Evolutionary conservation across 2,113 vertebrate genomes (phyloP).

Genomic region (Microcebus murinus): DNA sequence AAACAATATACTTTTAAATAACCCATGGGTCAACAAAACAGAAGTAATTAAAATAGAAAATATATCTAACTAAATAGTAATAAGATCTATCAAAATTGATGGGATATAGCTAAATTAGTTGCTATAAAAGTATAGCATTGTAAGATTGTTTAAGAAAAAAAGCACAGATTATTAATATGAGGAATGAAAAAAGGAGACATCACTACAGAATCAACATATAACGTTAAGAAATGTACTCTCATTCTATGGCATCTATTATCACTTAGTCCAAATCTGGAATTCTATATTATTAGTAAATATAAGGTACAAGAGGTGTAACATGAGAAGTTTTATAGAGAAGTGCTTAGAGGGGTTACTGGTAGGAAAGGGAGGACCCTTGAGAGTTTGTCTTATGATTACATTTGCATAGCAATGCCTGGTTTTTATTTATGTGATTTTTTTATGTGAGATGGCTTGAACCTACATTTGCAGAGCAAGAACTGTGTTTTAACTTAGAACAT

Average conservation of each 20-base stretch:
- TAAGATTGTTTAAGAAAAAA: not conserved
- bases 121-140: not conserved
- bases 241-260: not conserved
- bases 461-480: not conserved
- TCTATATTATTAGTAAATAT: not conserved
- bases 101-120: not conserved
- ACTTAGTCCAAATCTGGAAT: not conserved
- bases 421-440: not conserved
- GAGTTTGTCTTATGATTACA: not conserved
- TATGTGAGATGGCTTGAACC: not conserved
- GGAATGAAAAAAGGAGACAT: not conserved
- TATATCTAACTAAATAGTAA: not conserved
- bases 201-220: not conserved
- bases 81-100: not conserved
- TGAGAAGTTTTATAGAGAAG: not conserved
- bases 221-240: not conserved
- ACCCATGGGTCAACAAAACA: not conserved
- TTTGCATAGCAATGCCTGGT: not conserved
- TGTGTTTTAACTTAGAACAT: not conserved
- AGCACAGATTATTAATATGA: not conserved
- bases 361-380: not conserved
- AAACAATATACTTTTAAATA: not conserved
- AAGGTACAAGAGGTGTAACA: not conserved
- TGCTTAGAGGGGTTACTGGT: not conserved
- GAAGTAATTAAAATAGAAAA: not conserved